These are phyloP conservation scores for Pterophyllum scalare DNA, from an alignment of 2,113 vertebrate species.

Conservation along the genomic window DNA sequence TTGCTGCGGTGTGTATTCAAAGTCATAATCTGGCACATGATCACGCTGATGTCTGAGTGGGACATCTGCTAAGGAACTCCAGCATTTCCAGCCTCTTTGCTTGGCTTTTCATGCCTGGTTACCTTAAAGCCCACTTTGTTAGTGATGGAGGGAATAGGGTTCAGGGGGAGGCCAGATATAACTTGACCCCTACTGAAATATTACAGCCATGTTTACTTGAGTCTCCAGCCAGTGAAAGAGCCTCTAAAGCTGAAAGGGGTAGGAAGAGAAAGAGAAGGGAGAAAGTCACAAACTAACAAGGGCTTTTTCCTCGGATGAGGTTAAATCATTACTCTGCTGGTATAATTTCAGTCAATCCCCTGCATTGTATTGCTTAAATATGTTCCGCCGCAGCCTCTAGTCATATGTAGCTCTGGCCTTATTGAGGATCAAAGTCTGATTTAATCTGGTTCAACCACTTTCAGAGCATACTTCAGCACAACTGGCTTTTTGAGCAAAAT, in stretches of 20 bases:
- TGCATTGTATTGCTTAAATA: slow-evolving; percentile 26
- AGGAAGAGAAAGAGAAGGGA: neutral
- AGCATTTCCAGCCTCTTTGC: slow-evolving; percentile 58
- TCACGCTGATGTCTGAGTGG: slow-evolving; percentile 58
- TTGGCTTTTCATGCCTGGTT: slow-evolving; percentile 77
- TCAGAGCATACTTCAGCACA: slow-evolving; percentile 65
- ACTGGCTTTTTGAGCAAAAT: slow-evolving; percentile 74
- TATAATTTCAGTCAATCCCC: slow-evolving; percentile 36
- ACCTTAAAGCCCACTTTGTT: slow-evolving; percentile 71
- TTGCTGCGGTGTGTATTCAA: slow-evolving; percentile 41
- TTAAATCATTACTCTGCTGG: slow-evolving; percentile 41
- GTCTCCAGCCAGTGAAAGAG: slow-evolving; percentile 19
- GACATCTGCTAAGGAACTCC: slow-evolving; percentile 55
- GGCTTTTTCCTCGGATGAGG: slow-evolving; percentile 38
- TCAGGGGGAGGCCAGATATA: slow-evolving; percentile 72
- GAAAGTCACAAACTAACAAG: slow-evolving; percentile 23
- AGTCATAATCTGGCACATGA: slow-evolving; percentile 71
- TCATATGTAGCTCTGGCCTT: slow-evolving; percentile 22
- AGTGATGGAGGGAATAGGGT: slow-evolving; percentile 70
- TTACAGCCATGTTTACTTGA: slow-evolving; percentile 53
- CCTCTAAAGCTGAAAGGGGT: neutral
- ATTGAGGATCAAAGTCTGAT: slow-evolving; percentile 59
- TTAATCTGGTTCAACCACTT: slow-evolving; percentile 64
- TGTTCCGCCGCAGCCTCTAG: slow-evolving; percentile 29
- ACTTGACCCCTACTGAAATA: slow-evolving; percentile 60